Base-by-base conservation (phyloP, 2,797 vertebrate genomes). In the Spheniscus humboldti region DNA sequence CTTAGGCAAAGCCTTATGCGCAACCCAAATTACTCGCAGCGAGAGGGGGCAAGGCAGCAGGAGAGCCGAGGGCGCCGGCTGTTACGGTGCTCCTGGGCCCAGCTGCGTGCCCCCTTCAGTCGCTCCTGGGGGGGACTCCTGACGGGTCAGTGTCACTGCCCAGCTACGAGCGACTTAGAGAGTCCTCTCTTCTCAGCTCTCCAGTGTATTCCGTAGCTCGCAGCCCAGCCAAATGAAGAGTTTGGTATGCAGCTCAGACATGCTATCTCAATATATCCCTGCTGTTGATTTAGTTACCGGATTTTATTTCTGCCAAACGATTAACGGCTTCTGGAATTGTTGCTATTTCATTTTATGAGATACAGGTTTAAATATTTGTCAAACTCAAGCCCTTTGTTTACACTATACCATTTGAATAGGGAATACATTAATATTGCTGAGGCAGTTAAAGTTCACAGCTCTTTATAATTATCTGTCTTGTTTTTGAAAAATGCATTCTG, bases 191-290 rank as follows among this genome's bases (percentile, higher is more conserved):
- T 7, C 33, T 9, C 53, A 15, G 60, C 88, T 64, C 93, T 20
- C 75, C 41, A 0, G 83, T 2, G 50, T 5, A 20, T 25, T 31
- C 48, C 23, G 5, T 20, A 10, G 78, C 94, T 45, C 3, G 1
- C 48, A 18, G 84, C 80, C 56, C 77, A 2, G 92, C 43, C 94
- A 88, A 84, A 90, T 45, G 93, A 93, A 15, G 90, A 50, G 94
- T 19, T 79, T 62, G 86, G 71, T 18, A 55, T 71, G 96, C 94
- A 88, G 96, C 96, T 92, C 93, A 76, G 86, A 62, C 6, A 14
- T 0, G 55, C 90, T 13, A 2, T 3, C 79, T 20, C 88, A 2
- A 1, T 11, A 7, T 25, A 52, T 69, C 80, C 92, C 96, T 37
- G 90, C 90, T 76, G 66, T 2, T 63, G 80, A 89, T 92, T 88